Conservation (phyloP, 2,888 invertebrate genomes). For the Drosophila quinaria region DNA sequence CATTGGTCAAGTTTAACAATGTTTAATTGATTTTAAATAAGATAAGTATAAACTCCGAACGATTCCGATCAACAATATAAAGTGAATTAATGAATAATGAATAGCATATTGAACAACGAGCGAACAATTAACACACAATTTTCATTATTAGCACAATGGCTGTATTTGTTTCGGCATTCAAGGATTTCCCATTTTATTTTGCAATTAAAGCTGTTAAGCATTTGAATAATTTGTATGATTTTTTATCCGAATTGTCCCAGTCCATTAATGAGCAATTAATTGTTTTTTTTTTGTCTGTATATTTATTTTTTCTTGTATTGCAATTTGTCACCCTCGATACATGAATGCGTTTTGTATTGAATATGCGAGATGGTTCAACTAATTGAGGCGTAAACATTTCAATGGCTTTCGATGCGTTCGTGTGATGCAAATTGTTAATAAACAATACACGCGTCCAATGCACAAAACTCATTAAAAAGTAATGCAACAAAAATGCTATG, state of each 20-base stretch:
- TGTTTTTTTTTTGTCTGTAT: slow-evolving; percentile 24
- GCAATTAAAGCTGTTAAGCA: slow-evolving; percentile 17
- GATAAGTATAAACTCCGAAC: slow-evolving; percentile 24
- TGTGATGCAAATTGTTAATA: slow-evolving; percentile 42
- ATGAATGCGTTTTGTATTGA: slow-evolving; percentile 18
- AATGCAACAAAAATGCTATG: slow-evolving; percentile 42
- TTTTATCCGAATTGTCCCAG: slow-evolving; percentile 18
- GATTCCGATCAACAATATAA: slow-evolving; percentile 10
- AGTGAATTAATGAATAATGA: slow-evolving; percentile 63
- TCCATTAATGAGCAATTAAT: slow-evolving; percentile 72
- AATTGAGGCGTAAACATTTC: slow-evolving; percentile 76
- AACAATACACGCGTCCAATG: slow-evolving; percentile 45
- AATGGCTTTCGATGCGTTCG: slow-evolving; percentile 47
- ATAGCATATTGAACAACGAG: slow-evolving; percentile 63
- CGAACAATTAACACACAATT: slow-evolving; percentile 72
- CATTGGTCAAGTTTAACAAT: slow-evolving; percentile 50
- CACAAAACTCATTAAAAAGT: slow-evolving; percentile 66
- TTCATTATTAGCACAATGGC: slow-evolving; percentile 48
- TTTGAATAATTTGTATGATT: slow-evolving; percentile 42
- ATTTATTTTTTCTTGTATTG: slow-evolving; percentile 4
- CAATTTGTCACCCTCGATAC: slow-evolving; percentile 47
- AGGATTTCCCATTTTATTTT: slow-evolving; percentile 8
- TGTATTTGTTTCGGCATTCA: slow-evolving; percentile 5
- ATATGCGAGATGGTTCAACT: slow-evolving; percentile 42
- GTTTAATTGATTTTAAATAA: slow-evolving; percentile 58